Percentiles rank a stretch among this genome's conserved stretches.
phyloP scores from a whole-genome alignment of 1,140 invertebrate genomes.

The Hylyphantes graminicola region DNA sequence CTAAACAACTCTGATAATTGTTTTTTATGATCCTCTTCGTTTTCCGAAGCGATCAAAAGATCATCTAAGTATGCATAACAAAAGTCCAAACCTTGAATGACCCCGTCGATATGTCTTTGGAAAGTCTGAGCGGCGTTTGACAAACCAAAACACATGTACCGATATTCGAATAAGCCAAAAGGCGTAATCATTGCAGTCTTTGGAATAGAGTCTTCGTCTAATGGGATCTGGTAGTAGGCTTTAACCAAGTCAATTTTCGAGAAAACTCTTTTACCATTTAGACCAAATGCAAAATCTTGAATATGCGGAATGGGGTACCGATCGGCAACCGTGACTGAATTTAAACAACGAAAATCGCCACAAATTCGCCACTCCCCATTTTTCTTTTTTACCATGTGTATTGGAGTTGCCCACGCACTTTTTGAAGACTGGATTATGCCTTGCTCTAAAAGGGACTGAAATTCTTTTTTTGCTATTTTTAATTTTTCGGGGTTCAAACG shows the following conservation, averaged over 20 bases:
- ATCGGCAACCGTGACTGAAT: neutral
- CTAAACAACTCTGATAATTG: neutral
- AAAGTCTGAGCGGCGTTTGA: neutral
- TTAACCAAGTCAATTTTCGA: too few species aligned
- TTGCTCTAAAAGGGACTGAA: neutral
- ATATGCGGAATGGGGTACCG: neutral
- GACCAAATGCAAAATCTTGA: neutral
- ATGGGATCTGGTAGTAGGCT: too few species aligned
- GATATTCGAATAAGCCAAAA: neutral
- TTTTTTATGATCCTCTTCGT: neutral
- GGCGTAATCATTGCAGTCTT: neutral
- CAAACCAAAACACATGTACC: neutral
- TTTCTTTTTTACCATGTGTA: neutral
- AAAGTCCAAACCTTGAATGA: neutral
- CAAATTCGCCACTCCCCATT: neutral
- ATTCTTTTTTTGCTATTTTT: neutral
- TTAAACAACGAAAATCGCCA: neutral
- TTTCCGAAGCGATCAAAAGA: neutral
- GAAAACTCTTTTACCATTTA: neutral
- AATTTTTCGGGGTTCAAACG: conserved; percentile 1
- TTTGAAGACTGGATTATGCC: neutral
- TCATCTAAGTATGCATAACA: conserved; percentile 1
- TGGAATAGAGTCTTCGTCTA: too few species aligned
- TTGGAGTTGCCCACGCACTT: neutral
- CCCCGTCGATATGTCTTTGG: neutral